Base-by-base conservation (phyloP, 1,140 invertebrate genomes). In the Vanessa tameamea region DNA sequence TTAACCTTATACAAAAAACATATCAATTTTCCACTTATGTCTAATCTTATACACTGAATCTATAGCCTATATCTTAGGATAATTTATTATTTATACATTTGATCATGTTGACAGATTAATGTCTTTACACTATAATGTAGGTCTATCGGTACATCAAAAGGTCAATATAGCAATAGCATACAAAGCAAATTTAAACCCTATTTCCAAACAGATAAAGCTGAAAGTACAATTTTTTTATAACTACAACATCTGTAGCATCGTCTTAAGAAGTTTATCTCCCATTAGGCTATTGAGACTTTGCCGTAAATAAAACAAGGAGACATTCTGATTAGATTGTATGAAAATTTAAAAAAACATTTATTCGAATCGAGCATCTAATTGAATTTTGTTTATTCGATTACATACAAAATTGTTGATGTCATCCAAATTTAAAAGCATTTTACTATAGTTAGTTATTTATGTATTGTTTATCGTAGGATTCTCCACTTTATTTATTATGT, bases 401-500 rank as follows among this genome's bases (percentile, higher is more conserved):
- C 59, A 48, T 64, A 70, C 72, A 72, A 74, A 74, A 70, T 77
- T 64, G 48, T 77, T 71, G 43, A 63, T 72, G 72, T 71, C 69
- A 55, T 69, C 59, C 64, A 68, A 73, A 73, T 69, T 72, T 77
- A 73, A 77, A 77, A 77, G 72, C 76, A 71, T 72, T 77, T 74
- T 55, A 61, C 66, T 77, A 77, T 64, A 73, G 26, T 31, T 26
- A 26, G 8, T 64, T 71, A 71, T 64, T 57, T 70, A 20, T 51
- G 47, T 51, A 70, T 51, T 51, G 26, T 50, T 70, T 70, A 59
- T 70, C 9, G 43, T 70, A 20, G 59, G 69, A 70, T 20, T 64
- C n/a, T 51, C 59, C 26, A 48, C 69, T 63, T 23, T 70, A 64
- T 61, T 70, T 14, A 51, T 23, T 3, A 64, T 26, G 6, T 61